Evolutionary conservation across 2,113 vertebrate genomes (phyloP).

Genomic region (Pluvialis apricaria): DNA sequence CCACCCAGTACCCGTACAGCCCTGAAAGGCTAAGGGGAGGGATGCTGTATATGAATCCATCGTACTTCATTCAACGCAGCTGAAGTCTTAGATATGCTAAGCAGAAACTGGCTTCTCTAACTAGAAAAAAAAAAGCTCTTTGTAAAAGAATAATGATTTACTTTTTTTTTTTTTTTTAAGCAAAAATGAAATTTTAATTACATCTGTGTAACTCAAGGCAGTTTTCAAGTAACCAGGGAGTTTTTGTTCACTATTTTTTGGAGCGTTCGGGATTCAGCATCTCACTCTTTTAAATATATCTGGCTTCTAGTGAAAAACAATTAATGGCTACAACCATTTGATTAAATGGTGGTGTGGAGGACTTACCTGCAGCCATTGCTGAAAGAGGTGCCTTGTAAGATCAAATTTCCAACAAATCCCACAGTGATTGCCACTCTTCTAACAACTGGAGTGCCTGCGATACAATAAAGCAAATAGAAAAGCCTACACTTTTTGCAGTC

Average conservation of each 20-base stretch:
- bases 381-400: not conserved
- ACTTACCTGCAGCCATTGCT: not conserved
- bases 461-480: not conserved
- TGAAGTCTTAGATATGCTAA: not conserved
- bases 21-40: not conserved
- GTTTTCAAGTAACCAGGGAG: not conserved
- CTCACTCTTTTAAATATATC: not conserved
- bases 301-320: not conserved
- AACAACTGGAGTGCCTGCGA: not conserved
- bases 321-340: not conserved
- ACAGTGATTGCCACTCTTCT: not conserved
- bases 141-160: not conserved
- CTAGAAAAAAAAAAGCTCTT: not conserved
- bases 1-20: not conserved
- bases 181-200: conserved; percentile 23
- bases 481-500: not conserved
- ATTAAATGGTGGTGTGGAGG: not conserved
- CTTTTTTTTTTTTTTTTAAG: not conserved
- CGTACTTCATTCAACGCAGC: not conserved
- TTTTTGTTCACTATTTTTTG: not conserved
- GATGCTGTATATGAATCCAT: rapidly evolving
- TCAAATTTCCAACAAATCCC: not conserved
- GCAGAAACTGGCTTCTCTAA: not conserved
- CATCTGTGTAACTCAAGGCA: not conserved
- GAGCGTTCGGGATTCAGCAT: not conserved